Base-by-base conservation (phyloP, 1,140 invertebrate genomes). In the Leptopilina boulardi region DNA sequence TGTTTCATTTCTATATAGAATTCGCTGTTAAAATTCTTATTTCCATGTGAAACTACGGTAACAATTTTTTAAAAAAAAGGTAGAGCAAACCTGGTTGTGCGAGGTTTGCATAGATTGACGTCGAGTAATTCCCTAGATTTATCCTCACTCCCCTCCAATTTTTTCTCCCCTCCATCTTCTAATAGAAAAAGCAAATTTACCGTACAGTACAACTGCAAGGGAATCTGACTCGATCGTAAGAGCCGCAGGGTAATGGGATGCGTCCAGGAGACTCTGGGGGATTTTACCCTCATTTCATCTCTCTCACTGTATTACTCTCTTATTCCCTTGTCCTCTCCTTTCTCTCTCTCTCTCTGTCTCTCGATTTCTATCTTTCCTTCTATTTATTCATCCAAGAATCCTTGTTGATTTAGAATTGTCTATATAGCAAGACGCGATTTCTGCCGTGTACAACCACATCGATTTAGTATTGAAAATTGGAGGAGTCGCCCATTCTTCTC, bases 111-210 rank as follows among this genome's bases (percentile, higher is more conserved):
- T 77, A 78, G 75, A 82, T 82, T 78, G 81, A 82, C 81, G 78
- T 78, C 78, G 78, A 80, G 78, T 76, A 78, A 82, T 82, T 82
- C 78, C 78, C 71, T 74, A 80, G 81, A 82, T 82, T 82, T 80
- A 80, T 80, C 78, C 80, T 82, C 76, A 5, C 74, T 78, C 81
- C 81, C 73, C 74, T 77, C 54, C 76, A n/a, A 82, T 82, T 82
- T 79, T 78, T 79, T 76, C 80, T 82, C 76, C 8, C 74, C 79
- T 78, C 78, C 73, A 70, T 77, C 54, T 75, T 73, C 77, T 82
- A 82, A 82, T 82, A 80, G 81, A 82, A 82, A 82, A 82, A 82
- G 81, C 78, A 82, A 82, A 82, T 82, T 82, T 80, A 77, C 81
- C 81, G 77, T 73, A 71, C 75, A 44, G 26, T 74, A 56, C 77